Conservation (phyloP, 2,797 vertebrate genomes). For the Catostomus latipinnis region DNA sequence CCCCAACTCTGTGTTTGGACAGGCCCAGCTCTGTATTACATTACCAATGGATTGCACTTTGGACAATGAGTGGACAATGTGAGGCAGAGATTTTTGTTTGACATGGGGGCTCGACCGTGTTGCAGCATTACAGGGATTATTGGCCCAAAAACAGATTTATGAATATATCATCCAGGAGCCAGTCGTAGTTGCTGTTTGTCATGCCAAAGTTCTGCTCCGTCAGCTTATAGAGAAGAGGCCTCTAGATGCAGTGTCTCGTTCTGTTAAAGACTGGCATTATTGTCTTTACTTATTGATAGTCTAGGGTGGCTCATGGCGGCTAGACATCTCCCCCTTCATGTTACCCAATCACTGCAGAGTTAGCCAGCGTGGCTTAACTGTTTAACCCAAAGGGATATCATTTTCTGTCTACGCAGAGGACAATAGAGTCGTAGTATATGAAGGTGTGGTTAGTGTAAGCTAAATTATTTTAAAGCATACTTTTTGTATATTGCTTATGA, state of each 20-base stretch:
- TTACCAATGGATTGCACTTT: constrained; percentile 76
- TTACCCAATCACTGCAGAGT: constrained; percentile 55
- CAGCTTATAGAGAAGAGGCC: constrained; percentile 58
- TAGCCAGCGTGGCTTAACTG: constrained; percentile 45
- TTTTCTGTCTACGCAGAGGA: constrained; percentile 34
- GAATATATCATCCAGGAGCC: constrained; percentile 68
- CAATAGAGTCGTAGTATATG: neutral
- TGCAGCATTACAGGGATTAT: constrained; percentile 69
- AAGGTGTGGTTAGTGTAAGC: constrained; percentile 9
- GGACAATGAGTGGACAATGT: constrained; percentile 66
- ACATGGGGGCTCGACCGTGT: constrained; percentile 67
- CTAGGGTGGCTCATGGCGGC: constrained; percentile 57
- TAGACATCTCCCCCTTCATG: constrained; percentile 58
- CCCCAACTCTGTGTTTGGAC: constrained; percentile 74
- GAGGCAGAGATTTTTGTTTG: constrained; percentile 45
- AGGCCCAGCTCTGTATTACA: constrained; percentile 73
- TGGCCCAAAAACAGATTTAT: constrained; percentile 67
- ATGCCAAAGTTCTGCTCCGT: constrained; percentile 58
- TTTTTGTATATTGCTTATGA: neutral
- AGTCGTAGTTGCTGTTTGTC: constrained; percentile 58
- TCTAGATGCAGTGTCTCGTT: constrained; percentile 32
- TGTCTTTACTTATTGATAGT: constrained; percentile 59
- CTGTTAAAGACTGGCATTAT: constrained; percentile 47
- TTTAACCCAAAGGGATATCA: constrained; percentile 45
- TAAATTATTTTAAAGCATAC: constrained; percentile 24